Conservation (phyloP, 2,113 vertebrate species). For the Heptranchias perlo region DNA sequence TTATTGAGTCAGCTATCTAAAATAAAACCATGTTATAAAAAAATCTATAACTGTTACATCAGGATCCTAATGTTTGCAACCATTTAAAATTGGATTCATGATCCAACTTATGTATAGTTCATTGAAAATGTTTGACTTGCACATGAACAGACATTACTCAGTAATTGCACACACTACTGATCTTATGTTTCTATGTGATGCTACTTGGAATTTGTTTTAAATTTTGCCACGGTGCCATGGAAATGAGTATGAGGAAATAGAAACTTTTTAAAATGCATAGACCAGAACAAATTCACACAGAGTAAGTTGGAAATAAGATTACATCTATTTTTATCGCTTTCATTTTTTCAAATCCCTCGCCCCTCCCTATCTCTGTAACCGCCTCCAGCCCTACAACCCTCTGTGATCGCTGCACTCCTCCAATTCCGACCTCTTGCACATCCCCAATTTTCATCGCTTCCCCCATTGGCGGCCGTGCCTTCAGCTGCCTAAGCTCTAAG, state of each 20-base stretch:
- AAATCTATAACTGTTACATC: not conserved
- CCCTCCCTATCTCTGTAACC: not conserved
- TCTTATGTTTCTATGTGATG: not conserved
- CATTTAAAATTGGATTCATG: not conserved
- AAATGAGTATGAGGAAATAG: not conserved
- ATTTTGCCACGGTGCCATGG: not conserved
- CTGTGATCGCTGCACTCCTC: not conserved
- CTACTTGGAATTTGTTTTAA: slow-evolving; percentile 20
- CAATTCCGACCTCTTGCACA: not conserved
- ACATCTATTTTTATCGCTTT: not conserved
- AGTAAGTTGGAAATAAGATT: not conserved
- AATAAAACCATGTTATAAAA: not conserved
- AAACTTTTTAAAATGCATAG: not conserved
- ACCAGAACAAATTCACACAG: not conserved
- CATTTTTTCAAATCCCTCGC: not conserved
- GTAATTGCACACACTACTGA: not conserved
- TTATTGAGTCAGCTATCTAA: not conserved
- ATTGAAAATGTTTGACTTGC: not conserved
- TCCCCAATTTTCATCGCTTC: not conserved
- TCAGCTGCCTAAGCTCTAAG: not conserved
- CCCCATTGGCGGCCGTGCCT: not conserved
- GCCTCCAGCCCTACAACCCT: not conserved
- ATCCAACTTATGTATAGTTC: not conserved
- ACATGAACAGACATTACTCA: slow-evolving; percentile 10
- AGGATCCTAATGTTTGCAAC: not conserved